phyloP scores from a whole-genome alignment of 2,797 vertebrate genomes.

The Emydoidea blandingii region DNA sequence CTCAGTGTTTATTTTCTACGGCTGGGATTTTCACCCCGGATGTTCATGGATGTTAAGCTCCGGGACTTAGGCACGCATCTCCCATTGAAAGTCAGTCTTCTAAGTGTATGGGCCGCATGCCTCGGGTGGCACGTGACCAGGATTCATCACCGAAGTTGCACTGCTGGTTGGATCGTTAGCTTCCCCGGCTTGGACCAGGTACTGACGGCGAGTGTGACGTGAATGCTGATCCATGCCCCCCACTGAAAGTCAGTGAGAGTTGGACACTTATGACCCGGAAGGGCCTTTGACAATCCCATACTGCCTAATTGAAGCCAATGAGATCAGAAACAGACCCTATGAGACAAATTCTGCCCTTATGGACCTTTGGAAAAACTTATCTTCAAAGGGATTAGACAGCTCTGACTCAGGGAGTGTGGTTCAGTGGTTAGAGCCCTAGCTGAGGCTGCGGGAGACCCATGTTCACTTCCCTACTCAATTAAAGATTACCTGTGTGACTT shows the following conservation, averaged over 20 bases:
- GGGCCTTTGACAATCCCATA: background rate
- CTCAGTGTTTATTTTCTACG: background rate
- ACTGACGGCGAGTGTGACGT: too few relatives aligned
- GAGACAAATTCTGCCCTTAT: background rate
- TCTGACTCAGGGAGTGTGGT: background rate
- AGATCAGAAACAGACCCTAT: background rate
- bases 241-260: background rate
- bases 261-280: background rate
- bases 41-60: background rate
- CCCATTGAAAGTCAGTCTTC: background rate
- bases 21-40: background rate
- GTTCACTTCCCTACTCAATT: background rate
- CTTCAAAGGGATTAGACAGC: background rate
- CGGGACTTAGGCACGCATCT: background rate
- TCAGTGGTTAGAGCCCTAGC: background rate
- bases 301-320: background rate
- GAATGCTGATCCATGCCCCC: too few relatives aligned
- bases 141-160: too few relatives aligned
- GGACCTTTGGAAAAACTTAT: background rate
- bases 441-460: background rate
- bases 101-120: rapidly evolving
- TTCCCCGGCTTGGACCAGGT: too few relatives aligned
- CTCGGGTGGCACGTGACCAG: too few relatives aligned
- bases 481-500: background rate
- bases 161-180: too few relatives aligned